phyloP scores from a whole-genome alignment of 37 sponge, comb jelly and placozoan genomes.

The Bolinopsis microptera region DNA sequence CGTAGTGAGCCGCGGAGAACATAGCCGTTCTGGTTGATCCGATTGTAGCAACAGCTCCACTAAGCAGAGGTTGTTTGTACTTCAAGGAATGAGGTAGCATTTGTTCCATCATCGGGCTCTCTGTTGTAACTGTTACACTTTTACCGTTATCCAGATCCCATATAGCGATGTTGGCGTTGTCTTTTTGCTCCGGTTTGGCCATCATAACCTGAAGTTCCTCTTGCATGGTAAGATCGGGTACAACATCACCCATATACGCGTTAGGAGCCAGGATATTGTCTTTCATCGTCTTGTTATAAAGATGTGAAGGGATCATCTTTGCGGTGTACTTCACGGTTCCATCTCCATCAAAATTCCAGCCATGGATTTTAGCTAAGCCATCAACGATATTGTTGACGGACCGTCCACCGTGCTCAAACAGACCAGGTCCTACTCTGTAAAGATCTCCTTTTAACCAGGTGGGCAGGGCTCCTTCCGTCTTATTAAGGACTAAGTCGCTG shows the following conservation, averaged over 20 bases:
- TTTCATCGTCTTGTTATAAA: background rate
- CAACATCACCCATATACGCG: background rate
- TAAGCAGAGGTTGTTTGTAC: background rate
- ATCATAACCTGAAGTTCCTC: background rate
- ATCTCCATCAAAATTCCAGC: background rate
- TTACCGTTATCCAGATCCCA: constrained; percentile 16
- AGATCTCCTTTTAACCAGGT: background rate
- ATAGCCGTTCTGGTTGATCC: background rate
- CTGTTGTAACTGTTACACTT: constrained; percentile 5
- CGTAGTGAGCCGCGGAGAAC: constrained; percentile 36
- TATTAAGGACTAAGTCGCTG: background rate
- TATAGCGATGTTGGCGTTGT: constrained; percentile 56
- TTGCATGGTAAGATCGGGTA: background rate
- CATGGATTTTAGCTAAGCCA: constrained; percentile 37
- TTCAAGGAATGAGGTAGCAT: background rate
- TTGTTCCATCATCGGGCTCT: constrained; percentile 15
- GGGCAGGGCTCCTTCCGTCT: background rate
- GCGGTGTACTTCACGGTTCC: constrained; percentile 2
- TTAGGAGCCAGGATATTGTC: background rate
- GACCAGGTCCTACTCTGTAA: background rate
- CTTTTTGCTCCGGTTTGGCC: background rate
- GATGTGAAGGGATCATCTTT: background rate
- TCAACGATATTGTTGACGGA: background rate
- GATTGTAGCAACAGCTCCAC: background rate
- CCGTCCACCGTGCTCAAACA: constrained; percentile 35